Conservation (phyloP, 2,113 vertebrate genomes). For the Sterna hirundo region DNA sequence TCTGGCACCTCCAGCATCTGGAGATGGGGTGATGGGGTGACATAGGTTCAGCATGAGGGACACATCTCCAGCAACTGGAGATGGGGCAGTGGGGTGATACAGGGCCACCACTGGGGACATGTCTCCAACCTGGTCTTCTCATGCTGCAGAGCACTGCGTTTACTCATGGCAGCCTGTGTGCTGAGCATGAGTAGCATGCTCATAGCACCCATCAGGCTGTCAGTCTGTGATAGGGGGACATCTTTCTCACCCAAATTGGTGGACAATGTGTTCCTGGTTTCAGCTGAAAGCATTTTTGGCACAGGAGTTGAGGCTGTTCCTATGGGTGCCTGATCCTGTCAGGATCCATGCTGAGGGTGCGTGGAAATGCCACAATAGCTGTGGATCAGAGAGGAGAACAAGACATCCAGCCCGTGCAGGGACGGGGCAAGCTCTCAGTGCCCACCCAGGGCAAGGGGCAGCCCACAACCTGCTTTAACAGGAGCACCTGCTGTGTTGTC, state of each 20-base stretch:
- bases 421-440: not conserved
- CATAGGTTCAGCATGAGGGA: too few species aligned
- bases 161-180: not conserved
- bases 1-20: not conserved
- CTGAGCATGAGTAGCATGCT: not conserved
- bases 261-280: not conserved
- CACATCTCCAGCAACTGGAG: not conserved
- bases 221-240: not conserved
- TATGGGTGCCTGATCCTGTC: accelerated
- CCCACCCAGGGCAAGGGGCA: not conserved
- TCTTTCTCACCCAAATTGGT: not conserved
- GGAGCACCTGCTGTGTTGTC: not conserved
- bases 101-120: not conserved
- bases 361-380: not conserved
- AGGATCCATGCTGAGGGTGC: not conserved
- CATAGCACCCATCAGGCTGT: not conserved
- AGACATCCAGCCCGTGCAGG: not conserved
- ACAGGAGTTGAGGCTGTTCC: not conserved
- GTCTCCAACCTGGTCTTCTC: not conserved
- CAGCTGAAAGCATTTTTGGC: not conserved
- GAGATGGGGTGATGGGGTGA: not conserved
- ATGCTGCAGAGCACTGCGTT: not conserved
- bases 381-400: not conserved
- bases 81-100: not conserved
- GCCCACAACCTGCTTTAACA: not conserved